Percentiles rank a stretch among this genome's conserved stretches.
These are phyloP conservation scores for Numenius phaeopus DNA, from an alignment of 2,797 vertebrate genomes.

Conservation along the genomic window DNA sequence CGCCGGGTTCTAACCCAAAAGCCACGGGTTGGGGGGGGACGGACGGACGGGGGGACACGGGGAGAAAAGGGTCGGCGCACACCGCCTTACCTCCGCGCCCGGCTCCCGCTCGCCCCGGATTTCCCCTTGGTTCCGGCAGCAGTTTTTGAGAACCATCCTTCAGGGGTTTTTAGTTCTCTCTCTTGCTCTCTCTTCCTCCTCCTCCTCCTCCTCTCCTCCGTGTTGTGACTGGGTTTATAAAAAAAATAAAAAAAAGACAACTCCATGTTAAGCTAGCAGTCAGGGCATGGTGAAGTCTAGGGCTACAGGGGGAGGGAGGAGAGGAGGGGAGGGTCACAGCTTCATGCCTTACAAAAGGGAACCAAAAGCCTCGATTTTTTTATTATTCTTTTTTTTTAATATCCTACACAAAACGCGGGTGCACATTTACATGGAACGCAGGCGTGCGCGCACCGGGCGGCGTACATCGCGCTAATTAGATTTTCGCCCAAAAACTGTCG, in stretches of 20 bases:
- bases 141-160: constrained; percentile 87
- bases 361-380: constrained; percentile 76
- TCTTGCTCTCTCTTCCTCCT: constrained; percentile 79
- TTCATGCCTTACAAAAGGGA: constrained; percentile 93
- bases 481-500: constrained; percentile 30
- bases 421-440: neutral
- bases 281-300: constrained; percentile 81
- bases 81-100: constrained; percentile 88
- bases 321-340: constrained; percentile 96
- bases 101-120: constrained; percentile 82
- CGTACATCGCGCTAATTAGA: neutral
- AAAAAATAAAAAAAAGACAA: constrained; percentile 78
- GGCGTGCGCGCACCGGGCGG: neutral
- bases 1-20: neutral
- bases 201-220: constrained; percentile 71
- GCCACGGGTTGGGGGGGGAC: neutral
- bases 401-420: constrained; percentile 38
- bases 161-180: constrained; percentile 79
- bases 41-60: neutral
- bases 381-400: constrained; percentile 57
- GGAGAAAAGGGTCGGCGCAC: neutral
- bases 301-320: constrained; percentile 87
- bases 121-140: constrained; percentile 78
- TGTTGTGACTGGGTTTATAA: constrained; percentile 82
- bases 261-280: constrained; percentile 83